phyloP scores from a whole-genome alignment of 2,888 invertebrate species.

The Eilema caniola region DNA sequence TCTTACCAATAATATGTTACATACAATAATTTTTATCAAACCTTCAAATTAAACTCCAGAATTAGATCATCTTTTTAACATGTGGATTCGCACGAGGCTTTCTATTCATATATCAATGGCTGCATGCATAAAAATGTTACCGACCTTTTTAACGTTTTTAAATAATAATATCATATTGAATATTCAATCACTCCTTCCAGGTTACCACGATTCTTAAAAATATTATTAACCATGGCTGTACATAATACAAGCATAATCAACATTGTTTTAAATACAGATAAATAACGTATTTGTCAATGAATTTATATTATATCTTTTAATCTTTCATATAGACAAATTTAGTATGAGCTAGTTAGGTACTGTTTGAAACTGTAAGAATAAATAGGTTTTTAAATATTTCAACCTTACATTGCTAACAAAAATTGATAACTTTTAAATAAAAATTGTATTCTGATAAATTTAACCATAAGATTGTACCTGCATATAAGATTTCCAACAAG shows the following conservation, averaged over 20 bases:
- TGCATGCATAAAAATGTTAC: not conserved
- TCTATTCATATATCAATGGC: not conserved
- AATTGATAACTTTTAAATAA: not conserved
- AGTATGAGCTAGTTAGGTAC: not conserved
- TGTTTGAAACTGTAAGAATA: not conserved
- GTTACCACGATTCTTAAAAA: constrained; percentile 35
- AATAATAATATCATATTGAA: not conserved
- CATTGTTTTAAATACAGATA: constrained; percentile 28
- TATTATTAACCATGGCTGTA: constrained; percentile 43
- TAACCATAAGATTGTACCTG: not conserved
- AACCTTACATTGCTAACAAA: not conserved
- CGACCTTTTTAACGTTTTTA: not conserved
- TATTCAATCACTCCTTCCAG: constrained; percentile 26
- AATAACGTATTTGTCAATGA: not conserved
- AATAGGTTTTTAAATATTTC: not conserved
- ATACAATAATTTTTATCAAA: not conserved
- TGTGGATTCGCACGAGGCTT: not conserved
- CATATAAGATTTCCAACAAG: not conserved
- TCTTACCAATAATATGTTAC: not conserved
- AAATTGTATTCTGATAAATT: not conserved
- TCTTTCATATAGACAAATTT: not conserved
- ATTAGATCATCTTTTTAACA: not conserved
- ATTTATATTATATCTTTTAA: not conserved
- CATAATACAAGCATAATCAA: constrained; percentile 45
- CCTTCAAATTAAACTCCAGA: too few species aligned